Evolutionary conservation across 2,888 invertebrate species (phyloP).

Genomic region (Venusia cambrica): DNA sequence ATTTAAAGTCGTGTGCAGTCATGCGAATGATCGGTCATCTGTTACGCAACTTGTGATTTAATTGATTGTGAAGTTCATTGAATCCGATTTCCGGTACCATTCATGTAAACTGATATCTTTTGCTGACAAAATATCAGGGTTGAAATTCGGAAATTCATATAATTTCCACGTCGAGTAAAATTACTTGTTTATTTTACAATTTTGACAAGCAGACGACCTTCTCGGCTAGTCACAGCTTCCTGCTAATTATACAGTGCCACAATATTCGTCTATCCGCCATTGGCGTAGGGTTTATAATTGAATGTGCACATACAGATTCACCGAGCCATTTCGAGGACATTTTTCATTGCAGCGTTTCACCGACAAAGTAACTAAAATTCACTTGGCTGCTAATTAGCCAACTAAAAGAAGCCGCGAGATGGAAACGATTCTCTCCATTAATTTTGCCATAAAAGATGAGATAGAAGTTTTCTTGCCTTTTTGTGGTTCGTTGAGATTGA

Average conservation of each 20-base stretch:
- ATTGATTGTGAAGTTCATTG: slow-evolving; percentile 28
- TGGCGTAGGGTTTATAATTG: slow-evolving; percentile 15
- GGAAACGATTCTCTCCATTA: slow-evolving; percentile 45
- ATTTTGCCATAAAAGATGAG: slow-evolving; percentile 31
- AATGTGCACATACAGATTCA: slow-evolving; percentile 2
- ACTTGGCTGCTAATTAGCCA: slow-evolving; percentile 52
- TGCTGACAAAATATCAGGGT: too few species aligned
- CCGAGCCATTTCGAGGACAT: slow-evolving; percentile 23
- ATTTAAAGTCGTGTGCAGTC: slow-evolving; percentile 28
- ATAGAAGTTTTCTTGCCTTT: slow-evolving; percentile 23
- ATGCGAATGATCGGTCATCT: slow-evolving; percentile 33
- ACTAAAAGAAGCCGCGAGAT: slow-evolving; percentile 51
- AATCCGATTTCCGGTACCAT: slow-evolving; percentile 17
- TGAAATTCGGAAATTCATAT: too few species aligned
- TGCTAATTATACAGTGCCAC: slow-evolving; percentile 17
- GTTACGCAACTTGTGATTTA: slow-evolving; percentile 33
- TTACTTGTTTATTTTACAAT: too few species aligned
- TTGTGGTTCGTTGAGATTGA: slow-evolving; percentile 25
- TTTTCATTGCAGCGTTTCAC: slow-evolving; percentile 24
- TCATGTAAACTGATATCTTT: slow-evolving; percentile 8
- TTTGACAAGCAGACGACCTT: slow-evolving; percentile 27
- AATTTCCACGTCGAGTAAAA: too few species aligned
- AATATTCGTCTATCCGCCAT: slow-evolving; percentile 14
- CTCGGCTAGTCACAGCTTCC: slow-evolving; percentile 27
- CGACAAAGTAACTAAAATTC: slow-evolving; percentile 34